A percentile compares a stretch with the other conserved stretches of the same genome.
phyloP scores from a whole-genome alignment of 2,113 vertebrate species.

The Fregata magnificens region DNA sequence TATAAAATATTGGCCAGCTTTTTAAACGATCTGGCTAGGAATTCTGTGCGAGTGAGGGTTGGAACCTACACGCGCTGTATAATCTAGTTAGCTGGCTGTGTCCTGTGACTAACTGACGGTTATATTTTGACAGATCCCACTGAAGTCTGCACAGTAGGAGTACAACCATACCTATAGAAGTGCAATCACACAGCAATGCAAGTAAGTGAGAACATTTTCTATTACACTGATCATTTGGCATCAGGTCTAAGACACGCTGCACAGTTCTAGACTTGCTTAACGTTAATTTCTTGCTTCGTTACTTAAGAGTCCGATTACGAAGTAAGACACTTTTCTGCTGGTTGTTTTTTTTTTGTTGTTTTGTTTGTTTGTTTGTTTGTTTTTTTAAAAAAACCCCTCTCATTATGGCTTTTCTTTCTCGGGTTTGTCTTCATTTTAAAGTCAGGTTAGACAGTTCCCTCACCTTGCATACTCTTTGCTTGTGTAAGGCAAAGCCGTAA shows the following conservation, averaged over 20 bases:
- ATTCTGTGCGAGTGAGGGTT: neutral
- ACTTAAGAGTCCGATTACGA: neutral
- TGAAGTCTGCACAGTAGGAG: constrained; percentile 83
- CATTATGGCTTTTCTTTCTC: neutral
- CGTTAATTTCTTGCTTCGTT: constrained; percentile 54
- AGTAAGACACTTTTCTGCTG: neutral
- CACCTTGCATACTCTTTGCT: neutral
- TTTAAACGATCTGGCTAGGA: neutral
- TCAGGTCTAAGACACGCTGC: neutral
- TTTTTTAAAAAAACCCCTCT: neutral
- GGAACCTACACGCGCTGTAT: constrained; percentile 32
- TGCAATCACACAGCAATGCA: constrained; percentile 74
- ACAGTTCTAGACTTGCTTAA: constrained; percentile 15
- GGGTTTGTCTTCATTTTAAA: neutral
- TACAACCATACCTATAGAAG: constrained; percentile 88
- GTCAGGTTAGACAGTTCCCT: neutral
- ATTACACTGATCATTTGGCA: constrained; percentile 33
- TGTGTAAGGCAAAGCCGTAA: neutral
- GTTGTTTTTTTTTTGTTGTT: neutral
- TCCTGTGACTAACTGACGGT: constrained; percentile 80
- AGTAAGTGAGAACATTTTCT: constrained; percentile 78
- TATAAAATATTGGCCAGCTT: neutral
- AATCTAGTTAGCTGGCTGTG: constrained; percentile 78
- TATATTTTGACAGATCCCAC: constrained; percentile 85
- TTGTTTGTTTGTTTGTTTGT: too few species aligned